Conservation (phyloP, 2,888 invertebrate genomes). For the Rhagonycha fulva region DNA sequence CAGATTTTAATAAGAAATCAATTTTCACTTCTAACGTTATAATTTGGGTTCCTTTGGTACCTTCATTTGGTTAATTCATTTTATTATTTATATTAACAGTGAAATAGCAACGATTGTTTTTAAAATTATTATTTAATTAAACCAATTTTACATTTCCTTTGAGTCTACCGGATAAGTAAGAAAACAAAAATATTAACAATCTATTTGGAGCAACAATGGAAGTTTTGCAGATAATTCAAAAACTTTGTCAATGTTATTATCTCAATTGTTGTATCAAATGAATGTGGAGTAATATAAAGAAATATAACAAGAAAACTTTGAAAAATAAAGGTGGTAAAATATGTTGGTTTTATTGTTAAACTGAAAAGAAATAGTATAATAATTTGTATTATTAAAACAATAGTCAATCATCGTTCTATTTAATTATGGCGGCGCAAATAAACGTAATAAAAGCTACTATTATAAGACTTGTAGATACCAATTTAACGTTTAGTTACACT, state of each 20-base stretch:
- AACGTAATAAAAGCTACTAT: not conserved
- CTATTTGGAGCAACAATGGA: not conserved
- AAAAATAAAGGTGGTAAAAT: not conserved
- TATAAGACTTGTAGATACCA: not conserved
- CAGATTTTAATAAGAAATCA: not conserved
- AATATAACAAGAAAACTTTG: not conserved
- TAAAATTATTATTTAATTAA: not conserved
- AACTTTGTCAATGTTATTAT: conserved; percentile 1
- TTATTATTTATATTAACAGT: not conserved
- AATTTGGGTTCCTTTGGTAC: not conserved
- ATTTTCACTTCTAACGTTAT: not conserved
- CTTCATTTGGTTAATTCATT: not conserved
- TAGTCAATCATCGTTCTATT: not conserved
- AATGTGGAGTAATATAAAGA: not conserved
- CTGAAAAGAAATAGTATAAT: not conserved
- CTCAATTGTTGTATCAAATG: conserved; percentile 1
- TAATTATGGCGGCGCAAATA: not conserved
- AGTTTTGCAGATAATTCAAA: conserved; percentile 3
- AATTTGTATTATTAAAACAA: not conserved
- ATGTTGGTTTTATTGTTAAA: not conserved
- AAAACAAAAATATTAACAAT: not conserved
- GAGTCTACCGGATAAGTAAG: not conserved
- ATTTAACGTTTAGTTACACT: not conserved
- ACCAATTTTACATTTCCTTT: not conserved
- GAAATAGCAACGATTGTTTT: not conserved